Evolutionary conservation across 2,888 invertebrate genomes (phyloP), one percentile per base, ranked within the genome.

Genomic region (Brachyopa scutellaris): DNA sequence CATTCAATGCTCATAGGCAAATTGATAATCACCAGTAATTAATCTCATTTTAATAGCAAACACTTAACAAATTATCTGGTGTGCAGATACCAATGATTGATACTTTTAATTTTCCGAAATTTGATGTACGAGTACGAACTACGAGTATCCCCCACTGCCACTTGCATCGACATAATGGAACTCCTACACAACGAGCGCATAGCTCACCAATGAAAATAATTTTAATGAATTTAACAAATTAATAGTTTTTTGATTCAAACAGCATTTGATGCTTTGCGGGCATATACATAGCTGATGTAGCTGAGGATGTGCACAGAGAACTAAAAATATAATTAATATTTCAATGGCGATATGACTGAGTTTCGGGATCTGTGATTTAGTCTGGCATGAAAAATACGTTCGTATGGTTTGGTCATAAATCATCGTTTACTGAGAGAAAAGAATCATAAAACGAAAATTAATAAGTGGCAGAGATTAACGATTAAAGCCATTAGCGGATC

Each of bases 391-490:
- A 69, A 69, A 64, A 77, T 53, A 55, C 55, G 31, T 66, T 77
- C 59, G 57, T 11, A 74, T 74, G 26, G 5, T 6, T 57, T 42
- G 76, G 55, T 77, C 82, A 82, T 82, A 82, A 82, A 82, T 82
- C 82, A 82, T 82, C 59, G 47, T 33, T 59, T 61, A 36, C 69
- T 53, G 66, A 66, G 77, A 77, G 77, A 70, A 77, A 72, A 64
- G 82, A 82, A 82, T 72, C 70, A 82, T 82, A 82, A 82, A 82
- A 82, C 64, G 70, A 72, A 77, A 82, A 82, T 82, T 82, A 82
- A 82, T 82, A 82, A 77, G 77, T 77, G 82, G 82, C 82, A 82
- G 82, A 77, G 82, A 82, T 82, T 77, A 82, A 82, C 82, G 82
- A 82, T 82, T 82, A 77, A 82, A 61, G 70, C 77, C 82, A 82